Evolutionary conservation across 2,113 vertebrate species (phyloP), one percentile per base, ranked within the genome.

Genomic region (Chinchilla lanigera): DNA sequence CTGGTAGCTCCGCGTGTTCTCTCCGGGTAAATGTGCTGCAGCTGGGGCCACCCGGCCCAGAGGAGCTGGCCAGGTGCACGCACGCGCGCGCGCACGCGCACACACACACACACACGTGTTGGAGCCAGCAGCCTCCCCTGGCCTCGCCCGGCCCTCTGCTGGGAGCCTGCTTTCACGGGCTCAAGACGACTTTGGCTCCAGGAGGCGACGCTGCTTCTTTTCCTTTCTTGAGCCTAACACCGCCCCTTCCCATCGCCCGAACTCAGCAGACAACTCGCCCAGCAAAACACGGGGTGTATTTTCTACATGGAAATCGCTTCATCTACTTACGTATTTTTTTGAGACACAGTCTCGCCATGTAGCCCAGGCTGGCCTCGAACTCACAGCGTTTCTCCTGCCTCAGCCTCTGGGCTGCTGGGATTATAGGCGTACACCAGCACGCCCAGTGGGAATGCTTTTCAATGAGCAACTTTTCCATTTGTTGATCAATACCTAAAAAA

Each of bases 401-500:
- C 44, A 26, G 44, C 69, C 69, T 73, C 63, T 28, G 12, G 12
- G 33, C 11, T 65, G 63, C 63, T 65, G 28, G 19, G 9, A 22
- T 22, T 30, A 30, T 13, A 77, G 44, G 26, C 0, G 0, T 16
- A 26, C 6, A 8, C 73, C 73, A 5, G 5, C 73, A 47, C 22
- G 20, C 73, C 24, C 4, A 1, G 14, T 0, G 16, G 44, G 35
- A 80, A 47, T 61, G 50, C 60, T 93, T 94, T 82, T 44, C 93
- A 92, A 92, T 77, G 44, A 95, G 89, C 63, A 97, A 50, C 67
- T 95, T 61, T 97, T 88, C 47, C 52, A 90, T 73, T 90, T 94
- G 69, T 82, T 94, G 47, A 41, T 67, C 30, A n/a, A 33, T 20
- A 19, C 41, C 92, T 95, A 95, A 93, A 89, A 91, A 16, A 41